Evolutionary conservation across 2,888 invertebrate genomes (phyloP).

Genomic region (Nipponacmea schrenckii): DNA sequence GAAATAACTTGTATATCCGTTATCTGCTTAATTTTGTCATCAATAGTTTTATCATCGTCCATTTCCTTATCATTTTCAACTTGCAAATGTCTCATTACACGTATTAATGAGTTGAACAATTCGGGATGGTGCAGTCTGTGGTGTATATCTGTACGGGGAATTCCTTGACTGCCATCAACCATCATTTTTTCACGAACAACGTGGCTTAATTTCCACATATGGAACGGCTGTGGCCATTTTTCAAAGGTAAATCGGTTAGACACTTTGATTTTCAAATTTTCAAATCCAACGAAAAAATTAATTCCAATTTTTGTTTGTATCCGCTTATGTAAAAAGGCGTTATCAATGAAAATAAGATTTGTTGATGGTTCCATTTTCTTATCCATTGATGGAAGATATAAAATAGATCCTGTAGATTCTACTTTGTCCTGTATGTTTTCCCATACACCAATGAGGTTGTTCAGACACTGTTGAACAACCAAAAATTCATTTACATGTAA

Average conservation of each 20-base stretch:
- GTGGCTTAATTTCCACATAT: too few relatives aligned
- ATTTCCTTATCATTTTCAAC: too few relatives aligned
- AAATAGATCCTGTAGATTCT: neutral
- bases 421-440: neutral
- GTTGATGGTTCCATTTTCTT: constrained; percentile 18
- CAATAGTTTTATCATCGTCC: too few relatives aligned
- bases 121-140: too few relatives aligned
- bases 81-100: too few relatives aligned
- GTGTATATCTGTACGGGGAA: too few relatives aligned
- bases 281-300: constrained; percentile 25
- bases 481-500: constrained; percentile 36
- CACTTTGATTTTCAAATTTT: constrained; percentile 18
- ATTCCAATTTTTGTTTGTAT: constrained; percentile 8
- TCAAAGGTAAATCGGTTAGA: constrained; percentile 17
- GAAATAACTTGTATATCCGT: too few relatives aligned
- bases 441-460: constrained; percentile 13
- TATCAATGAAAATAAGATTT: constrained; percentile 27
- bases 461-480: constrained; percentile 31
- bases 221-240: too few relatives aligned
- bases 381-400: constrained; percentile 22
- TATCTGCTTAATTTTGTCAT: too few relatives aligned
- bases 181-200: too few relatives aligned
- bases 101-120: too few relatives aligned
- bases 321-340: constrained; percentile 13
- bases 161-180: too few relatives aligned